phyloP scores from a whole-genome alignment of 2,797 vertebrate species.

The Oryzias sinensis region DNA sequence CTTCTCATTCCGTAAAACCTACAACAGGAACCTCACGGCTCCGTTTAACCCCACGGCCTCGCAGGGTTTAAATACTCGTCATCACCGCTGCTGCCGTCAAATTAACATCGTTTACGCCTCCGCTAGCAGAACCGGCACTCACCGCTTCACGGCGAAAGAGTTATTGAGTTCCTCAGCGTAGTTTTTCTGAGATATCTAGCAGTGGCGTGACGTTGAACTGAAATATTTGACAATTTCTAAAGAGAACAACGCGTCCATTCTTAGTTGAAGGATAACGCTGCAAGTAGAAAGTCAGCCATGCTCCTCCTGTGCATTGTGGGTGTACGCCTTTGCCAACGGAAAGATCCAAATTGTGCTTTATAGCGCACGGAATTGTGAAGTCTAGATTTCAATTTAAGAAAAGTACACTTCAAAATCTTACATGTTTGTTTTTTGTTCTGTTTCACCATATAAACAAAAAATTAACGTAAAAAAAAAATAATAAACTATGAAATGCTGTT shows the following conservation, averaged over 20 bases:
- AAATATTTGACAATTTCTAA: neutral
- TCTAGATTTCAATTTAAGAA: too few species aligned
- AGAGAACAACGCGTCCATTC: conserved; percentile 33
- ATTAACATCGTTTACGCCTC: conserved; percentile 26
- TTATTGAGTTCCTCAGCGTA: conserved; percentile 21
- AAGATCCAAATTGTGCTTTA: conserved; percentile 17
- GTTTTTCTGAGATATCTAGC: conserved; percentile 21
- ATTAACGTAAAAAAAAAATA: too few species aligned
- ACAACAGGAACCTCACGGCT: too few species aligned
- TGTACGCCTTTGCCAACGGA: neutral
- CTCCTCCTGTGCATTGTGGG: conserved; percentile 66
- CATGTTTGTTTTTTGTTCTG: too few species aligned
- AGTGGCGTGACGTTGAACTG: neutral
- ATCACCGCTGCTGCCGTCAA: neutral
- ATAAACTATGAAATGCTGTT: too few species aligned
- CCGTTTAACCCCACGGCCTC: fast-evolving
- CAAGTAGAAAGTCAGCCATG: conserved; percentile 55
- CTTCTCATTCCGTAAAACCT: too few species aligned
- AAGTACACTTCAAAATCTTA: too few species aligned
- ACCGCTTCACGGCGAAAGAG: conserved; percentile 41
- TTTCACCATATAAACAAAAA: too few species aligned
- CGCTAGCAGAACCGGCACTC: conserved; percentile 28
- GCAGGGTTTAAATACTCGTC: neutral
- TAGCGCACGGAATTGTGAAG: fast-evolving
- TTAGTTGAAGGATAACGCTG: conserved; percentile 12